Conservation (phyloP, 2,888 invertebrate genomes). For the Unio delphinus region DNA sequence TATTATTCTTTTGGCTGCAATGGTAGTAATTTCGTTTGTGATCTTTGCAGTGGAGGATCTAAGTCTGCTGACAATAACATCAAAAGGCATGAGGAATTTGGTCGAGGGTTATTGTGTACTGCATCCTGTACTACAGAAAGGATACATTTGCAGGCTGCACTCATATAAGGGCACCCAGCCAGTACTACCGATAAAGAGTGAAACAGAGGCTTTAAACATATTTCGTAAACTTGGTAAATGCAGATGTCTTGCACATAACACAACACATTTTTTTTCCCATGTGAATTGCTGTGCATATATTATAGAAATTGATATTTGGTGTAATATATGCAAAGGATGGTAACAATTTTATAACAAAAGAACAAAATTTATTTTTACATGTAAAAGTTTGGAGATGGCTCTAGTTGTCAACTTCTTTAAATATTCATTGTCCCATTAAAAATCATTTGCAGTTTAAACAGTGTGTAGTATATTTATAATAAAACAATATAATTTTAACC, state of each 20-base stretch:
- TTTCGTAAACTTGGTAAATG: conserved; percentile 62
- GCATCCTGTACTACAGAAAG: conserved; percentile 48
- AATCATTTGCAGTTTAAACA: too few species aligned
- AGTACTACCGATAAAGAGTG: conserved; percentile 47
- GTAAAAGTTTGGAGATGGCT: too few species aligned
- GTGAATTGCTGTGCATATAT: background rate
- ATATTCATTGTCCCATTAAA: too few species aligned
- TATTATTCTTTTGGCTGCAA: background rate
- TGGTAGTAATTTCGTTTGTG: background rate
- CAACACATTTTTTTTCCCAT: background rate
- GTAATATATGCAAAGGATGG: too few species aligned
- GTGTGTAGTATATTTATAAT: too few species aligned
- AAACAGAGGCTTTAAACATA: conserved; percentile 46
- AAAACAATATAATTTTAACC: too few species aligned
- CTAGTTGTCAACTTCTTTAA: too few species aligned
- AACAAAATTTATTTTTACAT: too few species aligned
- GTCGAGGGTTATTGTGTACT: conserved; percentile 65
- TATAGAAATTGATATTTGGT: too few species aligned
- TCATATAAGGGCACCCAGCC: conserved; percentile 35
- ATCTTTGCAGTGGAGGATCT: conserved; percentile 62
- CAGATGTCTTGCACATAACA: background rate
- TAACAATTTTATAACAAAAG: too few species aligned
- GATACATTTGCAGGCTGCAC: conserved; percentile 34
- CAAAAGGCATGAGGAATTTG: conserved; percentile 67
- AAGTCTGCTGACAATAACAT: conserved; percentile 67